Base-by-base conservation (phyloP, 2,797 vertebrate species). In the Coracias cyanogaster region DNA sequence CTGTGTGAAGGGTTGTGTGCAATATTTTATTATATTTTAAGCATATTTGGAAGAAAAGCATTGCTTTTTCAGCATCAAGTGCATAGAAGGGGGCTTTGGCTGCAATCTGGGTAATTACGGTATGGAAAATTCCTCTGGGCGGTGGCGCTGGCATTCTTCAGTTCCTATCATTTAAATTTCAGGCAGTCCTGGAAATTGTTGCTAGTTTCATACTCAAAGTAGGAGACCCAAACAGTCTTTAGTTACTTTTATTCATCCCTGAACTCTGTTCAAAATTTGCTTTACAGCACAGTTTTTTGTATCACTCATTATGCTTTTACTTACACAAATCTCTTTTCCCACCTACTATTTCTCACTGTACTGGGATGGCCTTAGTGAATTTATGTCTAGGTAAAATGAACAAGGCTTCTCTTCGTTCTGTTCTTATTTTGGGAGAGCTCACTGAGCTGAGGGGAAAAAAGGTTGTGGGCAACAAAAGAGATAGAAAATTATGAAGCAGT, bases 1-100 rank as follows among this genome's bases (percentile, higher is more conserved):
- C 84, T 80, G 52, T 24, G 43, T 52, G 57, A 94, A 2, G 10
- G 21, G 37, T 78, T 74, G 7, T 91, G 22, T 81, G 33, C 57
- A 94, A 60, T 73, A 64, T 93, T 94, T 94, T 87, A 70, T 85
- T 92, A 9, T 76, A 73, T 82, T 90, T 91, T 82, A 93, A 82
- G 48, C 51, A 64, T 54, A 60, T 96, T 77, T 85, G 71, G 89
- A 93, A 89, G 55, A 89, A 94, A 93, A 94, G 66, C 46, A 95
- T 39, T 87, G 52, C 49, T 92, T 92, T 90, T 92, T 52, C 57
- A 58, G 20, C 3, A 9, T 86, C 60, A 90, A 94, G 82, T 85
- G n/a, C 31, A 46, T 31, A 71, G 55, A 89, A 92, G 28, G 39
- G 66, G 67, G 31, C n/a, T 94, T 93, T 87, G 74, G 51, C 89